phyloP scores from a whole-genome alignment of 2,113 vertebrate genomes.

The Tamias sibiricus region DNA sequence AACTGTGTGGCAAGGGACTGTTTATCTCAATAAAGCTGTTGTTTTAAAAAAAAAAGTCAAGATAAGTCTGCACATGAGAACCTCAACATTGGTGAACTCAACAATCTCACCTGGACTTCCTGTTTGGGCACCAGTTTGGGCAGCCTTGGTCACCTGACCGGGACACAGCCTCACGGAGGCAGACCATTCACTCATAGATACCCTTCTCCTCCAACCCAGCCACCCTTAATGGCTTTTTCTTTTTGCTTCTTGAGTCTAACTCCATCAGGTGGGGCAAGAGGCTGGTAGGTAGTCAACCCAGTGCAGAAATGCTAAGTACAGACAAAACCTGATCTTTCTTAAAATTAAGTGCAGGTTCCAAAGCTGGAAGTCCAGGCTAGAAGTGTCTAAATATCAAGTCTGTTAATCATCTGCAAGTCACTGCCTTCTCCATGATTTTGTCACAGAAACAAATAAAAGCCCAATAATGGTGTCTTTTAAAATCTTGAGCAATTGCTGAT shows the following conservation, averaged over 20 bases:
- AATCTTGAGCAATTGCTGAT: constrained; percentile 45
- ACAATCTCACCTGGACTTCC: background rate
- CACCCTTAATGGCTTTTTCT: background rate
- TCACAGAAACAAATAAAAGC: constrained; percentile 49
- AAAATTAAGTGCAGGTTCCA: constrained; percentile 51
- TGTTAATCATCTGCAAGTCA: constrained; percentile 46
- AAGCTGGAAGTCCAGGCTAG: constrained; percentile 36
- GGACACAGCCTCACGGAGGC: background rate
- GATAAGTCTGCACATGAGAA: background rate
- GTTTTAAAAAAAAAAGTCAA: background rate
- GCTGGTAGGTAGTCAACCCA: background rate
- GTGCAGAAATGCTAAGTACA: background rate
- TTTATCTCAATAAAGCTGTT: background rate
- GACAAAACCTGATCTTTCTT: background rate
- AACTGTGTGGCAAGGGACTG: background rate
- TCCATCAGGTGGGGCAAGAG: background rate
- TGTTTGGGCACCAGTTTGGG: too few species aligned
- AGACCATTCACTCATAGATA: background rate
- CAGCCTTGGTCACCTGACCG: background rate
- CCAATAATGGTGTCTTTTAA: background rate
- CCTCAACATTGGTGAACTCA: background rate
- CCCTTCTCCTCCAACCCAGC: background rate
- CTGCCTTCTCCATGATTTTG: background rate
- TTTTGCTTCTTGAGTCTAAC: background rate
- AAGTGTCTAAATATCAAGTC: constrained; percentile 47